These are phyloP conservation scores for Pseudanteris insignis DNA, from an alignment of 2,888 invertebrate genomes.

Conservation along the genomic window DNA sequence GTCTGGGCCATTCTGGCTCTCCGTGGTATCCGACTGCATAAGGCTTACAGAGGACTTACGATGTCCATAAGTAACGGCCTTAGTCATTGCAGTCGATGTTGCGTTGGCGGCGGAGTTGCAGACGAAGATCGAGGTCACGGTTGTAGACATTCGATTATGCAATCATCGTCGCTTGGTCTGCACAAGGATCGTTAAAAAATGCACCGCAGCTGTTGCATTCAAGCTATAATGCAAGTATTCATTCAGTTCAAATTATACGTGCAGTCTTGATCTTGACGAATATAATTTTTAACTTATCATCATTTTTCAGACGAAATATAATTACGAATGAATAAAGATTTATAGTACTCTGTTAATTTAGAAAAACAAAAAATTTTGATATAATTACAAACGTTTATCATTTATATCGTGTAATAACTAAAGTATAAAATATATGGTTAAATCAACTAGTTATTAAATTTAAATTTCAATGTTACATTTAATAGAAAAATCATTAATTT, in stretches of 20 bases:
- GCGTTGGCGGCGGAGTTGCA: constrained; percentile 42
- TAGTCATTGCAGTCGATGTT: constrained; percentile 35
- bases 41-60: constrained; percentile 12
- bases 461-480: no score
- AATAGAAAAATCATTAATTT: no score
- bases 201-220: constrained; percentile 26
- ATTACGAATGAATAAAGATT: no score
- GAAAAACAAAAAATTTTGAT: no score
- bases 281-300: constrained; percentile 1
- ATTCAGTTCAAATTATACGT: constrained; percentile 18
- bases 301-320: no score
- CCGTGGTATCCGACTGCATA: constrained; percentile 28
- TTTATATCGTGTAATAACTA: no score
- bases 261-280: constrained; percentile 7
- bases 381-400: no score
- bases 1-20: constrained; percentile 46
- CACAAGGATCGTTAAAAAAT: constrained; percentile 21
- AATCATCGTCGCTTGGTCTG: constrained; percentile 41
- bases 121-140: constrained; percentile 58
- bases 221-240: constrained; percentile 18
- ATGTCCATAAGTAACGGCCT: constrained; percentile 24
- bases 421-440: no score
- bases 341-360: no score
- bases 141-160: constrained; percentile 53
- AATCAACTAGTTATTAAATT: no score